Evolutionary conservation across 2,888 invertebrate species (phyloP).

Genomic region (Bimastos eiseni): DNA sequence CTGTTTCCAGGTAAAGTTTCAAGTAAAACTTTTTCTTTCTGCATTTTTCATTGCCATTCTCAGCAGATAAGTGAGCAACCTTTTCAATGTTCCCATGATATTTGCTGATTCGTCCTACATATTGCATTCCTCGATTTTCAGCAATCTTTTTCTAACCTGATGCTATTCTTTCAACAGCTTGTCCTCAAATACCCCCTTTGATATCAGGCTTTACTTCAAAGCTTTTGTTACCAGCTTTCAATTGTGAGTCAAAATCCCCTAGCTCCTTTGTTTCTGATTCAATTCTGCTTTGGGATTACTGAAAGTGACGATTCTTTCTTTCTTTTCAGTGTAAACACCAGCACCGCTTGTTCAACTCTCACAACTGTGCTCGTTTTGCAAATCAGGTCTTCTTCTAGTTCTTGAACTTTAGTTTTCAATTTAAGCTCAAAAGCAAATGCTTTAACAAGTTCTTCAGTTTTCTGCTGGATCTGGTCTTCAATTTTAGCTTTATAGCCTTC

Average conservation of each 20-base stretch:
- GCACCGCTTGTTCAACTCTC: neutral
- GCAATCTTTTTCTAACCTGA: neutral
- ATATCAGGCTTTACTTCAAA: neutral
- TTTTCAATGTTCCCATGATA: neutral
- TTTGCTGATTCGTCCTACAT: neutral
- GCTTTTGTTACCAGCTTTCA: neutral
- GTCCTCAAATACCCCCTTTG: neutral
- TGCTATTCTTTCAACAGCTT: neutral
- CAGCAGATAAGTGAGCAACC: neutral
- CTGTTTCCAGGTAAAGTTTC: neutral
- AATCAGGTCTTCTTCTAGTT: slow-evolving; percentile 14
- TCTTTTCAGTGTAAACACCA: neutral
- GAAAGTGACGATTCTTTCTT: slow-evolving; percentile 4
- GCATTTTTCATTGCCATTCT: neutral
- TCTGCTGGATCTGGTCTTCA: neutral
- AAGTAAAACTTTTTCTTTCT: neutral
- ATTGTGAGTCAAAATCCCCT: neutral
- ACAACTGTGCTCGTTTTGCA: neutral
- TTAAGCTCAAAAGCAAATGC: neutral
- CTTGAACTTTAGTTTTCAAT: neutral
- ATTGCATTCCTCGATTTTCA: neutral
- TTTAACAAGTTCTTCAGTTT: neutral
- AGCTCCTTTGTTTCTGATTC: neutral
- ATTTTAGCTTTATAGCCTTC: neutral
- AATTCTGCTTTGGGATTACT: neutral